These are phyloP conservation scores for Drosophila ustulata DNA, from an alignment of 2,888 invertebrate species.

Conservation along the genomic window DNA sequence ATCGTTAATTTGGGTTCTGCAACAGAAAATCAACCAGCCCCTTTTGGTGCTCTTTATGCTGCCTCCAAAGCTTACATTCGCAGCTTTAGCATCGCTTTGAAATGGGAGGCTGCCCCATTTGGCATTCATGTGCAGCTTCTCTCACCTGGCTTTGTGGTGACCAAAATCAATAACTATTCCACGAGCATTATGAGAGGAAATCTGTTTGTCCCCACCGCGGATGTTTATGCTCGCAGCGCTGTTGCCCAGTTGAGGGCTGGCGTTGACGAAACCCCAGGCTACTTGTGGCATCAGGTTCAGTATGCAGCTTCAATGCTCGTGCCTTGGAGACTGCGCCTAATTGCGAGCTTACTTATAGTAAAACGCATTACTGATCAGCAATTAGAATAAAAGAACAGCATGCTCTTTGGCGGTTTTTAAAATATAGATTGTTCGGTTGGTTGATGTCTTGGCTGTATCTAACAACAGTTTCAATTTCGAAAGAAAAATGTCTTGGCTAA, in stretches of 20 bases:
- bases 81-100: conserved; percentile 91
- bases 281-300: conserved; percentile 94
- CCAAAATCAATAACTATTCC: conserved; percentile 95
- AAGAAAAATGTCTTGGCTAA: too few relatives aligned
- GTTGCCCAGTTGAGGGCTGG: conserved; percentile 93
- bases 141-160: conserved; percentile 93
- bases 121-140: conserved; percentile 94
- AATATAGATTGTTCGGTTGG: too few relatives aligned
- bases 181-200: conserved; percentile 88
- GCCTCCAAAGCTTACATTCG: conserved; percentile 93
- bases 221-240: conserved; percentile 90
- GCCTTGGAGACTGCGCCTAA: conserved; percentile 51
- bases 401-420: too few relatives aligned
- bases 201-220: conserved; percentile 88
- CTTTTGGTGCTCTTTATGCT: conserved; percentile 94
- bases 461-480: too few relatives aligned
- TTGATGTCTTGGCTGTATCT: too few relatives aligned
- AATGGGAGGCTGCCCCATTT: conserved; percentile 90
- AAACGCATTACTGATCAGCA: too few relatives aligned
- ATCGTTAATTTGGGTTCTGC: conserved; percentile 96
- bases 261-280: conserved; percentile 92
- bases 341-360: conserved; percentile 29
- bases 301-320: conserved; percentile 84
- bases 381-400: too few relatives aligned
- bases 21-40: conserved; percentile 92